Evolutionary conservation across 2,797 vertebrate species (phyloP).

Genomic region (Pseudopleuronectes americanus): DNA sequence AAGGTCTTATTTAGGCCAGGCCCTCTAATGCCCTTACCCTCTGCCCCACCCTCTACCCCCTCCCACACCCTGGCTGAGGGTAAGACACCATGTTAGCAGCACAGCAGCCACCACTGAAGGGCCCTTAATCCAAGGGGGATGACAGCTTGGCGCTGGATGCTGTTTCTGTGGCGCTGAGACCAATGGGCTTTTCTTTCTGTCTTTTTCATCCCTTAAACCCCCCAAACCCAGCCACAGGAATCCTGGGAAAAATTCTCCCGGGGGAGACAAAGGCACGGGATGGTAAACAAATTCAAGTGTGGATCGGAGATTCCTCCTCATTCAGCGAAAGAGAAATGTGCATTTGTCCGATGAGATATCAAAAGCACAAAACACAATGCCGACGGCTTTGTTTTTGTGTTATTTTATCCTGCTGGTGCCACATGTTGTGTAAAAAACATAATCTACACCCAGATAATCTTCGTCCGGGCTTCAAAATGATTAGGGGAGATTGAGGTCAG

Average conservation of each 20-base stretch:
- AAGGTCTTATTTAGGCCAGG: slow-evolving; percentile 78
- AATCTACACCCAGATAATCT: slow-evolving; percentile 81
- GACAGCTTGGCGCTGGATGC: slow-evolving; percentile 80
- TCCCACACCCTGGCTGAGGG: slow-evolving; percentile 55
- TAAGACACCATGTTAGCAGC: slow-evolving; percentile 72
- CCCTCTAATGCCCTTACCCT: slow-evolving; percentile 61
- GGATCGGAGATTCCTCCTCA: slow-evolving; percentile 58
- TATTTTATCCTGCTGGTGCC: slow-evolving; percentile 43
- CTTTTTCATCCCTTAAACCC: slow-evolving; percentile 74
- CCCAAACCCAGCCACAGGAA: slow-evolving; percentile 74
- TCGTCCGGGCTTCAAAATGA: slow-evolving; percentile 75
- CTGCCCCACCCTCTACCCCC: slow-evolving; percentile 55
- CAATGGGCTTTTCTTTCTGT: slow-evolving; percentile 81
- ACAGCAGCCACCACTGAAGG: slow-evolving; percentile 77
- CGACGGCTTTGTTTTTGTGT: slow-evolving; percentile 24
- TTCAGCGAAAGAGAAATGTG: slow-evolving; percentile 61
- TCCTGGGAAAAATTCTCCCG: slow-evolving; percentile 72
- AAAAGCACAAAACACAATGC: slow-evolving; percentile 52
- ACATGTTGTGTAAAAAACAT: slow-evolving; percentile 72
- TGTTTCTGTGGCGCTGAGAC: slow-evolving; percentile 79
- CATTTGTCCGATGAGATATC: slow-evolving; percentile 47
- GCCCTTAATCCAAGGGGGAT: slow-evolving; percentile 82
- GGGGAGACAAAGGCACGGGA: slow-evolving; percentile 72
- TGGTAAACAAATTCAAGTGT: slow-evolving; percentile 76
- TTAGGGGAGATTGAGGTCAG: slow-evolving; percentile 86